Conservation (phyloP, 2,888 invertebrate genomes). For the Pediacus dermestoides region DNA sequence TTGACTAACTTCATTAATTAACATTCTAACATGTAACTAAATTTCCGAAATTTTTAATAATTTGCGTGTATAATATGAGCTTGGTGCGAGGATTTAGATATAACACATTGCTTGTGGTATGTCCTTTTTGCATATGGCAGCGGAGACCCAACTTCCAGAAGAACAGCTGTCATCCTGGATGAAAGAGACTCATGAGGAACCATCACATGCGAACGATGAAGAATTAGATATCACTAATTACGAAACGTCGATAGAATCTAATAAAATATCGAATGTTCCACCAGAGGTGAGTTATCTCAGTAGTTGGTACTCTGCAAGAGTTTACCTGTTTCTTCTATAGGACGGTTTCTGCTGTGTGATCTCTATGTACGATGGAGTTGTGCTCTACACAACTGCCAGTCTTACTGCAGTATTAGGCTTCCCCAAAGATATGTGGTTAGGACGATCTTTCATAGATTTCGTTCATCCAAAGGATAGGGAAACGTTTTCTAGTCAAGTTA, state of each 20-base stretch:
- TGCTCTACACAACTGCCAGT: slow-evolving; percentile 70
- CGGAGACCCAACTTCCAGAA: slow-evolving; percentile 31
- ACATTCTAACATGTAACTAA: too few species aligned
- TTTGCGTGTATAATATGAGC: too few species aligned
- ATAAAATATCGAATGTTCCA: too few species aligned
- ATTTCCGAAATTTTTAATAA: too few species aligned
- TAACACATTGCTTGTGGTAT: slow-evolving; percentile 39
- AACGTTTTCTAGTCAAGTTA: slow-evolving; percentile 74
- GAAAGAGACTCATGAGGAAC: slow-evolving; percentile 8
- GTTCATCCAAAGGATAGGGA: slow-evolving; percentile 73
- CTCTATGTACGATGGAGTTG: slow-evolving; percentile 79
- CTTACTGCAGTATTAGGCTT: slow-evolving; percentile 70
- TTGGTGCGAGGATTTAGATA: slow-evolving; percentile 27
- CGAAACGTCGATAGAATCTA: too few species aligned
- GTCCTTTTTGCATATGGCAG: slow-evolving; percentile 36
- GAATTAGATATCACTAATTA: slow-evolving; percentile 10
- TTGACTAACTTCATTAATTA: too few species aligned
- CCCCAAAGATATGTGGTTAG: slow-evolving; percentile 80
- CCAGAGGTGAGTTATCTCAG: too few species aligned
- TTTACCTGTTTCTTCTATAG: slow-evolving; percentile 46
- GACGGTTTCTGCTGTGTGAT: slow-evolving; percentile 76
- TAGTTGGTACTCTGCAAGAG: not conserved
- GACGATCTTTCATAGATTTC: slow-evolving; percentile 82
- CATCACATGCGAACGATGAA: slow-evolving; percentile 14
- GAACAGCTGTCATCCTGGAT: slow-evolving; percentile 27